Base-by-base conservation (phyloP, 2,797 vertebrate genomes). In the Notolabrus celidotus region DNA sequence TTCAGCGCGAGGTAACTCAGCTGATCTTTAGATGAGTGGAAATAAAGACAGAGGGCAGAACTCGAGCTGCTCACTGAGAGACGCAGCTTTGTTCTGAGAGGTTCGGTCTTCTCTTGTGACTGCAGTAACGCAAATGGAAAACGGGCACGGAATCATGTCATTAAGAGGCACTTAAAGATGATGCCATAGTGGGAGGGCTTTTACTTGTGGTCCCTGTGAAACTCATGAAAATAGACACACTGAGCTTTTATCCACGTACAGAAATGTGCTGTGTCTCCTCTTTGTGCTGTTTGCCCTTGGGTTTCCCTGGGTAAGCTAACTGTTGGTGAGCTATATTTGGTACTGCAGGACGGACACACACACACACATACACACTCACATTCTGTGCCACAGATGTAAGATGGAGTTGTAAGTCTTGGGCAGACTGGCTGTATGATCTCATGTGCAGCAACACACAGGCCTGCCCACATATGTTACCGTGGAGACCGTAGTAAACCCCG, bases 301-400 rank as follows among this genome's bases (percentile, higher is more conserved):
- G 27, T 69, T 60, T 67, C 60, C 58, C 56, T 60, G 10, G 65
- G 47, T 25, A 56, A 70, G 67, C 74, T 56, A 67, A 77, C 73
- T 64, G 72, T 67, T 42, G 47, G 33, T 23, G 67, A 15, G 67
- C 83, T 89, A 87, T 90, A 86, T 90, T 83, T 79, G 75, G 72
- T 47, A 1, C 59, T 36, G 12, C 65, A 2, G 3, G 31, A 67
- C 52, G 59, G 49, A 31, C 69, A 65, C 45, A 12, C 29, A 31
- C n/a, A 43, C 66, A 7, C 38, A 15, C 47, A 29, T 7, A 52
- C 25, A 12, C 29, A n/a, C 31, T 17, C 34, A 36, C 34, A n/a
- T n/a, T 5, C 39, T 16, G n/a, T 46, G 29, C 38, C 62, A 53
- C 16, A 51, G 49, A 47, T 7, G 1, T 46, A 47, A 63, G 36